These are phyloP conservation scores for Lepetodrilus schrolli DNA, from an alignment of 2,888 invertebrate genomes.

Conservation along the genomic window DNA sequence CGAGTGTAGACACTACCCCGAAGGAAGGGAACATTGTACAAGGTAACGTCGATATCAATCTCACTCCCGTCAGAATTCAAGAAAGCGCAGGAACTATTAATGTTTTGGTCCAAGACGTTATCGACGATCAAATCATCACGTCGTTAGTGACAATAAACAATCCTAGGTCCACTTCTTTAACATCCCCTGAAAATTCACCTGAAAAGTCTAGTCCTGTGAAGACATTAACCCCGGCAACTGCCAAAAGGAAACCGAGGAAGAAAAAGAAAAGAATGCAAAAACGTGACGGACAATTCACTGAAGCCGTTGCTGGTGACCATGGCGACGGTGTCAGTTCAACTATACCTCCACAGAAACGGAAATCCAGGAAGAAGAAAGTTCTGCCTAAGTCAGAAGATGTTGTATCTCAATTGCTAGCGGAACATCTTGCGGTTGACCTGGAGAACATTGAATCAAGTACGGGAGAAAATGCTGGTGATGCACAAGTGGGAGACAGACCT, in stretches of 20 bases:
- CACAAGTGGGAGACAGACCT: background rate
- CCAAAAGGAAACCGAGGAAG: background rate
- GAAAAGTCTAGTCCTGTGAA: background rate
- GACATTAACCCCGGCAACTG: background rate
- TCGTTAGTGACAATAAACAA: constrained; percentile 13
- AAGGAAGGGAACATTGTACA: background rate
- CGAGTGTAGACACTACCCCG: background rate
- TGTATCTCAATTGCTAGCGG: background rate
- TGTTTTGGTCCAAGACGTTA: background rate
- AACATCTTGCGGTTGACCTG: no score
- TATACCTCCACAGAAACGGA: background rate
- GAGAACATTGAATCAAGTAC: background rate
- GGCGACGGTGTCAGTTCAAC: background rate
- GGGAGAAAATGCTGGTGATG: background rate
- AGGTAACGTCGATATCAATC: background rate
- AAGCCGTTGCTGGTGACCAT: background rate
- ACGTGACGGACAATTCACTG: background rate
- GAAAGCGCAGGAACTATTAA: background rate
- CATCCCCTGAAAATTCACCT: background rate
- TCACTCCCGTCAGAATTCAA: no score
- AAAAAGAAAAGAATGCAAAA: background rate
- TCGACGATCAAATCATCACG: constrained; percentile 4
- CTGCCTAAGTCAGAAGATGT: background rate
- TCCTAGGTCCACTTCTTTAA: no score
- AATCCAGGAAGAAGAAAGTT: background rate